Percentiles rank a stretch among this genome's conserved stretches.
These are phyloP conservation scores for Nyctibius grandis DNA, from an alignment of 2,797 vertebrate species.

Conservation along the genomic window DNA sequence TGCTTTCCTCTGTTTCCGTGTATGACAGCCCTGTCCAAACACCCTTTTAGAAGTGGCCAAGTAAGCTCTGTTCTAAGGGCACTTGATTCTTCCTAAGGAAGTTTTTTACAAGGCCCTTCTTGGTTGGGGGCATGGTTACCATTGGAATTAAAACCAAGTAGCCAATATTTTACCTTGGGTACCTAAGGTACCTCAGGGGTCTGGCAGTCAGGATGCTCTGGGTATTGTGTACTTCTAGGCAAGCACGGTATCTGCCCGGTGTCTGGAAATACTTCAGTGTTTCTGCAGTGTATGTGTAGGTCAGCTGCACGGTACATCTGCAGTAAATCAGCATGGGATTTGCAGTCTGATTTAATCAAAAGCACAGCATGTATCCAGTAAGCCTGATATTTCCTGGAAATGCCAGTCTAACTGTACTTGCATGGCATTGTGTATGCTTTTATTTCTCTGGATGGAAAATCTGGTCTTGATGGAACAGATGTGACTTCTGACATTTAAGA, in stretches of 20 bases:
- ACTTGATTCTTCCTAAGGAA: neutral
- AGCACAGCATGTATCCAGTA: neutral
- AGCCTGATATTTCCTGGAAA: neutral
- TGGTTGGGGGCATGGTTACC: accelerated
- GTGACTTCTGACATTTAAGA: neutral
- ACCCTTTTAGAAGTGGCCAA: neutral
- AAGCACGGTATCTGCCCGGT: accelerated
- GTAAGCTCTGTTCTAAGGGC: neutral
- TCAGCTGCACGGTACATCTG: neutral
- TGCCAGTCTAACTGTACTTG: neutral
- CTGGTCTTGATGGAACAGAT: neutral
- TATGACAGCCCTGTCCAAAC: neutral
- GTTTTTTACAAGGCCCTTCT: neutral
- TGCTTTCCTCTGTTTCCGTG: neutral
- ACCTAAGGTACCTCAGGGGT: neutral
- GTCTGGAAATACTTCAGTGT: neutral
- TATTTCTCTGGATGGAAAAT: neutral
- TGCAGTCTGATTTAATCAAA: neutral
- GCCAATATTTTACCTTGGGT: neutral
- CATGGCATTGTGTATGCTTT: neutral
- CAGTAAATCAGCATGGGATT: neutral
- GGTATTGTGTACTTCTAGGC: neutral
- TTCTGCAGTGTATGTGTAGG: neutral
- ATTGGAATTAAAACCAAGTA: neutral
- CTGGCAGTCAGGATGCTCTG: neutral